Evolutionary conservation across 2,797 vertebrate genomes (phyloP).

Genomic region (Decapterus maruadsi): DNA sequence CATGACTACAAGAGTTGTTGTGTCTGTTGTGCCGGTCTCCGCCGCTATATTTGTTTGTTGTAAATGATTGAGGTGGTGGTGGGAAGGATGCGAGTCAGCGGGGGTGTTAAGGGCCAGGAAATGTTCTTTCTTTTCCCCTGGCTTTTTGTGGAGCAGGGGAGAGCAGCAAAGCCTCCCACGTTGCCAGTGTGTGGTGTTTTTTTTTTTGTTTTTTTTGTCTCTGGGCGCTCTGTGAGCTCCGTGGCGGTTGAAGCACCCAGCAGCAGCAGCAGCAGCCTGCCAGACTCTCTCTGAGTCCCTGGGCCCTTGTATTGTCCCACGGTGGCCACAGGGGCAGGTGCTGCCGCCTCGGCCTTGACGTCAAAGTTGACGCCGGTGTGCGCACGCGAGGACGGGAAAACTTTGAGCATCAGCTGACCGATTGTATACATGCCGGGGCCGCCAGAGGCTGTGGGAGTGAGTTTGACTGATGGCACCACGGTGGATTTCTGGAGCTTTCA

Average conservation of each 20-base stretch:
- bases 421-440: not conserved
- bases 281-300: constrained; percentile 42
- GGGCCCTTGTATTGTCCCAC: constrained; percentile 56
- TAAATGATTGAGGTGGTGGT: constrained; percentile 65
- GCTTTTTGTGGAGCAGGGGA: constrained; percentile 68
- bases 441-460: not conserved
- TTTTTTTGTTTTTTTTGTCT: constrained; percentile 60
- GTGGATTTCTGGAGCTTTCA: not conserved
- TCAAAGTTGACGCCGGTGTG: constrained; percentile 55
- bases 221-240: constrained; percentile 40
- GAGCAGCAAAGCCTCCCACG: constrained; percentile 76
- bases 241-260: constrained; percentile 62
- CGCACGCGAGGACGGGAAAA: not conserved
- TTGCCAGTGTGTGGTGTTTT: constrained; percentile 42
- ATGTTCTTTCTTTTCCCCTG: constrained; percentile 69
- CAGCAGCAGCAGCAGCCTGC: constrained; percentile 44
- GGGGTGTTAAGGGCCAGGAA: constrained; percentile 72
- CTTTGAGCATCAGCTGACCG: constrained; percentile 13
- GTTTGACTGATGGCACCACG: constrained; percentile 7
- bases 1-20: constrained; percentile 36
- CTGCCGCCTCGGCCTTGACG: constrained; percentile 43
- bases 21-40: constrained; percentile 39
- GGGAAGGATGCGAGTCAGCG: constrained; percentile 71
- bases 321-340: constrained; percentile 63
- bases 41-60: constrained; percentile 67